These are phyloP conservation scores for Heterochromis multidens DNA, from an alignment of 2,113 vertebrate genomes.

Conservation along the genomic window DNA sequence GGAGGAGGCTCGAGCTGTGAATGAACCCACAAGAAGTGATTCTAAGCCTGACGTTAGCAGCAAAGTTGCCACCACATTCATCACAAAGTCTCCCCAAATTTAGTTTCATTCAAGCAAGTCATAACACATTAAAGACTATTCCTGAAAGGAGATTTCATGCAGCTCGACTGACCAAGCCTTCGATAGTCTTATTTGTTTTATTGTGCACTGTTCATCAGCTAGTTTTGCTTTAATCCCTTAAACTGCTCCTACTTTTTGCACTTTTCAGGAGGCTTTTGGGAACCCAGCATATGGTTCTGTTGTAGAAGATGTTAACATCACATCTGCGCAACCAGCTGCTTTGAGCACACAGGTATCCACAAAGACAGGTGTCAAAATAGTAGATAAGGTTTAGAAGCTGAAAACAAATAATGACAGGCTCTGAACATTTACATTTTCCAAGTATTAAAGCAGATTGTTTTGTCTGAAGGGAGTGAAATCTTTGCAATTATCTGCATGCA, in stretches of 20 bases:
- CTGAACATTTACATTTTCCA: neutral
- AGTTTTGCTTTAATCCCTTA: neutral
- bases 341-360: constrained; percentile 23
- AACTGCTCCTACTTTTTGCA: neutral
- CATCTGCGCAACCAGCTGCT: neutral
- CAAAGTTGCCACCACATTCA: constrained; percentile 30
- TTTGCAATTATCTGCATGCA: neutral
- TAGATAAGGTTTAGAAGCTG: neutral
- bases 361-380: neutral
- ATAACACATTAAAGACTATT: neutral
- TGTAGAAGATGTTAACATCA: neutral
- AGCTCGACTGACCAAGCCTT: too few species aligned
- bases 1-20: constrained; percentile 13
- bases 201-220: neutral
- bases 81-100: neutral
- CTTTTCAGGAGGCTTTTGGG: constrained; percentile 38
- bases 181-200: neutral
- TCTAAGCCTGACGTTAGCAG: neutral
- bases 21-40: neutral
- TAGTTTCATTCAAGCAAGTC: neutral
- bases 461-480: neutral
- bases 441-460: too few species aligned
- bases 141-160: neutral
- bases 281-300: constrained; percentile 11
- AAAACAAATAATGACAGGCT: neutral